A percentile compares a stretch with the other conserved stretches of the same genome.
Evolutionary conservation across 2,113 vertebrate species (phyloP).

Genomic region (Oryzias melastigma): DNA sequence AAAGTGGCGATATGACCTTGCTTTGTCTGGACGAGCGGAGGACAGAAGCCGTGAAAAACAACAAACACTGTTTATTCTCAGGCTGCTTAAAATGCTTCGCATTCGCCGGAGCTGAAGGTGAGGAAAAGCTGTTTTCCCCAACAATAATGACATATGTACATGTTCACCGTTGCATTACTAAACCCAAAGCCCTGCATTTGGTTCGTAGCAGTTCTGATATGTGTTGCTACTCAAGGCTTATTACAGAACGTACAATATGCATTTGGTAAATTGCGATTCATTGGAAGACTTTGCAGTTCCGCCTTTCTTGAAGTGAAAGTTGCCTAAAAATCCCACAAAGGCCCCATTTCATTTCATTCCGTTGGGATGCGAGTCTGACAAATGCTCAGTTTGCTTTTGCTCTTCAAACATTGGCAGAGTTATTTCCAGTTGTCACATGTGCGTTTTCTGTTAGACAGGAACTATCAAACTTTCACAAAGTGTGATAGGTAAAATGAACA

Average conservation of each 20-base stretch:
- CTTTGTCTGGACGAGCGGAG: slow-evolving; percentile 5
- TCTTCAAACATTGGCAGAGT: too few species aligned
- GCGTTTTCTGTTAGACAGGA: too few species aligned
- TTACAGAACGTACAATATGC: background rate
- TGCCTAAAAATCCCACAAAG: too few species aligned
- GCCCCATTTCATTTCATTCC: too few species aligned
- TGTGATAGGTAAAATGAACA: too few species aligned
- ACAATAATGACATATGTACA: background rate
- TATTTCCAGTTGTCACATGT: too few species aligned
- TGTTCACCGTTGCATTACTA: slow-evolving; percentile 2
- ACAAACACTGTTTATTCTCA: background rate
- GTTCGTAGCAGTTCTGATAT: background rate
- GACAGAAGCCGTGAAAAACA: background rate
- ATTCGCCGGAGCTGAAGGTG: background rate
- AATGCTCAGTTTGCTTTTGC: too few species aligned
- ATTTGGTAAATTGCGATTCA: background rate
- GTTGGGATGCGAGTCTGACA: too few species aligned
- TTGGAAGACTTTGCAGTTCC: too few species aligned
- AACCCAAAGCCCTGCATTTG: slow-evolving; percentile 4
- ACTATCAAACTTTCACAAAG: too few species aligned
- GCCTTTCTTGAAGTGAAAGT: too few species aligned
- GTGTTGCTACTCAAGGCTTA: background rate
- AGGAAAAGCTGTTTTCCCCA: background rate
- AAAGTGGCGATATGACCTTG: slow-evolving; percentile 30
- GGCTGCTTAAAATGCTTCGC: slow-evolving; percentile 5